Evolutionary conservation across 2,113 vertebrate species (phyloP), one percentile per base, ranked within the genome.

Genomic region (Argyrosomus japonicus): DNA sequence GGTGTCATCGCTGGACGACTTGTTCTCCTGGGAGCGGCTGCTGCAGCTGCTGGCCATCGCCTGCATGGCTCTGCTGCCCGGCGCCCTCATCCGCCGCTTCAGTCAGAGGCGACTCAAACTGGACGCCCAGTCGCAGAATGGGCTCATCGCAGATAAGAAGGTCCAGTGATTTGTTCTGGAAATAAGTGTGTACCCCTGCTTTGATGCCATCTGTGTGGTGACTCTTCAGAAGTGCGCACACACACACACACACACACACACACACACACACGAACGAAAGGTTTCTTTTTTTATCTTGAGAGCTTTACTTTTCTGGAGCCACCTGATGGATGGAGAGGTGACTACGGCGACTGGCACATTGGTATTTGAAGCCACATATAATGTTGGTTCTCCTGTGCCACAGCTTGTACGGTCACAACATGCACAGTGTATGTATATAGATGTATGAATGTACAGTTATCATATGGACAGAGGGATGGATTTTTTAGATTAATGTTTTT

Each of bases 31-130:
- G 98, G 92, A 89, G 69, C 96, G 96, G 0, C 84, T 96, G 79
- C 84, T 98, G 69, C 97, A 98, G 89, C 96, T 99, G 88, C 87
- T 99, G 75, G 95, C 93, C 1, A 97, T 98, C n/a, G 98, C 98
- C 62, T 85, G 96, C 71, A 87, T 91, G 76, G 97, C 97, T 0
- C 93, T 99, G 87, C 91, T 99, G 65, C 98, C 98, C 15, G 96
- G 97, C 5, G 92, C 96, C 1, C 92, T 99, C 63, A 96, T 99
- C 93, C 97, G 96, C 68, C 95, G 77, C 71, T 96, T 96, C 87
- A 96, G 96, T 89, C 95, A 92, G 78, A 93, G 90, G 19, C 93
- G 89, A 23, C 93, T 97, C 87, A 95, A 89, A 56, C 79, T 96
- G 88, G 93, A 93, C 0, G 77, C 74, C n/a, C 91, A 68, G 0